Evolutionary conservation across 2,888 invertebrate genomes (phyloP).

Genomic region (Tinea semifulvella): DNA sequence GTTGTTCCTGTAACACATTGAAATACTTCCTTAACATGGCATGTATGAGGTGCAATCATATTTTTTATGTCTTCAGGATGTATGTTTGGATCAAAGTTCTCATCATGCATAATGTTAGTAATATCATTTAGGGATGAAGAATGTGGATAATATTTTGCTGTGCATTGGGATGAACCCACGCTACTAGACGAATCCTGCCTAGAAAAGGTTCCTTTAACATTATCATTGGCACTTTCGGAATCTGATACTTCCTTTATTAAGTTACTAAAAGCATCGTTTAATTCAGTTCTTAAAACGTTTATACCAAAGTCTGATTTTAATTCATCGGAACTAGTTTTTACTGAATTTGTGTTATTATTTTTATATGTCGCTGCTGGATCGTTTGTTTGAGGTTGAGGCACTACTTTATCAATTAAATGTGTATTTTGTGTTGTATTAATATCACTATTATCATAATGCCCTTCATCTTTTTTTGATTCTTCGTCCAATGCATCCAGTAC

Average conservation of each 20-base stretch:
- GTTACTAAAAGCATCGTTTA: slow-evolving; percentile 56
- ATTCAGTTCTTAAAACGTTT: slow-evolving; percentile 53
- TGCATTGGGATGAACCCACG: slow-evolving; percentile 73
- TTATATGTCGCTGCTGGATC: not conserved
- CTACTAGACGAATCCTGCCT: slow-evolving; percentile 71
- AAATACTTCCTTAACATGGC: slow-evolving; percentile 55
- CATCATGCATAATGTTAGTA: slow-evolving; percentile 62
- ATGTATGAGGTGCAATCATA: slow-evolving; percentile 14
- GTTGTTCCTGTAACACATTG: slow-evolving; percentile 44
- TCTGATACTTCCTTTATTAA: slow-evolving; percentile 53
- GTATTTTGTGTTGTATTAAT: not conserved
- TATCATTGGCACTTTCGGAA: slow-evolving; percentile 36
- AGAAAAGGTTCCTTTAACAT: slow-evolving; percentile 34
- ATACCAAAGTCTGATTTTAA: slow-evolving; percentile 37
- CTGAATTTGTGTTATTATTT: not conserved
- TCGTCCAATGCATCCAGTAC: slow-evolving; percentile 30
- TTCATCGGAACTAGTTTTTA: slow-evolving; percentile 11
- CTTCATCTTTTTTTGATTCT: slow-evolving; percentile 12
- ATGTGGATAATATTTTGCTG: slow-evolving; percentile 72
- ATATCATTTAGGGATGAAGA: slow-evolving; percentile 69
- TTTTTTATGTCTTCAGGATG: slow-evolving; percentile 12
- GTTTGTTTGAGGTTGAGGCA: not conserved
- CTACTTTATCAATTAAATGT: not conserved
- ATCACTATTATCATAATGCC: not conserved
- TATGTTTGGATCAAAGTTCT: slow-evolving; percentile 25